Evolutionary conservation across 2,888 invertebrate species (phyloP).

Genomic region (Drosophila siamana): DNA sequence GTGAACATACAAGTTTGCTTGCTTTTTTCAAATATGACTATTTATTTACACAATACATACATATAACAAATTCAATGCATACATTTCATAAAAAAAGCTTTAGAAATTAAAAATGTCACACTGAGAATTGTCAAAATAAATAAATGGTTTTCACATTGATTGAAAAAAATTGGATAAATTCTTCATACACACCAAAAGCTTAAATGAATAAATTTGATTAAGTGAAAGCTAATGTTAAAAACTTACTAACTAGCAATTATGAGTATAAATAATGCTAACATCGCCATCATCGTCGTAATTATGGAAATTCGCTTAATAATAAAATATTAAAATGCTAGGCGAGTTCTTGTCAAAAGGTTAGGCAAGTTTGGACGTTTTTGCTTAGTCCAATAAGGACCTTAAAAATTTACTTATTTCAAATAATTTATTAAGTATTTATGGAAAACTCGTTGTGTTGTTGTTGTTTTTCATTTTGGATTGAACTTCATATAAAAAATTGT

Average conservation of each 20-base stretch:
- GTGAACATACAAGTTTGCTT: neutral
- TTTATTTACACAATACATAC: constrained; percentile 66
- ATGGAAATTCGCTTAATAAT: constrained; percentile 49
- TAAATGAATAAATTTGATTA: constrained; percentile 34
- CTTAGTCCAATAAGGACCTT: constrained; percentile 54
- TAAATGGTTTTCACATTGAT: constrained; percentile 15
- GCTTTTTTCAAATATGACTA: constrained; percentile 58
- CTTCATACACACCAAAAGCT: constrained; percentile 43
- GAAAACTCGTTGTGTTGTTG: constrained; percentile 80
- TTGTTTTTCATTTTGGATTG: constrained; percentile 35
- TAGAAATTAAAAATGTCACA: constrained; percentile 45
- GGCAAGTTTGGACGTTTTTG: constrained; percentile 46
- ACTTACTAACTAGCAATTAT: constrained; percentile 63
- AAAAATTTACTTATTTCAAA: constrained; percentile 43
- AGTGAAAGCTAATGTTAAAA: constrained; percentile 58
- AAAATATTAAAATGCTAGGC: constrained; percentile 59
- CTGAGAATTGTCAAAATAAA: constrained; percentile 38
- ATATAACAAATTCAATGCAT: constrained; percentile 66
- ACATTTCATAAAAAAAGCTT: constrained; percentile 50
- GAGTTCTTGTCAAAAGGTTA: constrained; percentile 50
- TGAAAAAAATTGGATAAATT: constrained; percentile 10
- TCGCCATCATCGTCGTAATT: constrained; percentile 24
- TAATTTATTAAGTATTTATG: constrained; percentile 57
- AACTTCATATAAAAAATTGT: constrained; percentile 49
- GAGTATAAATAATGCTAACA: constrained; percentile 51